A percentile compares a stretch with the other conserved stretches of the same genome.
Conservation (phyloP, 2,797 vertebrate genomes). For the Distichodus sexfasciatus region DNA sequence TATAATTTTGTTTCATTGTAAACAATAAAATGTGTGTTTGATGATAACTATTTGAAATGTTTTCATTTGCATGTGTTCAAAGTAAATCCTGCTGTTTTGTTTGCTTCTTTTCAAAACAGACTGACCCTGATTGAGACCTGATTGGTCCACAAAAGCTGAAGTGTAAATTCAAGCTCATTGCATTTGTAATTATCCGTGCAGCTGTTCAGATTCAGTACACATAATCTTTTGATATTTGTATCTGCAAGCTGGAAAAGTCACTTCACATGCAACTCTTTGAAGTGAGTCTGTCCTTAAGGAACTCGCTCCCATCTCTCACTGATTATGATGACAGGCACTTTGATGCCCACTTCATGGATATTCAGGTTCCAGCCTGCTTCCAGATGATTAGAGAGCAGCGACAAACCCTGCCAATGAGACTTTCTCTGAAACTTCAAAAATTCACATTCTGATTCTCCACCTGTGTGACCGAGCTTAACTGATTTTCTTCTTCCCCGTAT, state of each 20-base stretch:
- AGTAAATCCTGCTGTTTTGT: too few relatives aligned
- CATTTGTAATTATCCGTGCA: neutral
- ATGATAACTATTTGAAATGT: too few relatives aligned
- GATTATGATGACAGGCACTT: neutral
- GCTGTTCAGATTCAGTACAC: neutral
- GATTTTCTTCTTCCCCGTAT: too few relatives aligned
- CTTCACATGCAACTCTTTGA: neutral
- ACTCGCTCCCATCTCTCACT: neutral
- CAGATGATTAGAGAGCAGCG: neutral
- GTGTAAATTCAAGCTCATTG: neutral
- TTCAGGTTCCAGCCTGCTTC: neutral
- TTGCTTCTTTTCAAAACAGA: too few relatives aligned
- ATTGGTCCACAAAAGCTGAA: too few relatives aligned
- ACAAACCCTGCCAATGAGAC: neutral
- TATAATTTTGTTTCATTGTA: too few relatives aligned
- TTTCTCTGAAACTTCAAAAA: neutral
- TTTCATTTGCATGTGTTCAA: too few relatives aligned
- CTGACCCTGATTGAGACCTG: neutral
- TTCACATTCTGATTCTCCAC: neutral
- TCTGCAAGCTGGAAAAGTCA: neutral
- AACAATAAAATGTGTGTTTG: too few relatives aligned
- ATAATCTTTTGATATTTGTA: neutral
- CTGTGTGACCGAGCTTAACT: too few relatives aligned
- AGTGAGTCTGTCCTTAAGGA: neutral
- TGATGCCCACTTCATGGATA: neutral